Conservation (phyloP, 1,140 invertebrate species). For the Pogonognathellus flavescens region DNA sequence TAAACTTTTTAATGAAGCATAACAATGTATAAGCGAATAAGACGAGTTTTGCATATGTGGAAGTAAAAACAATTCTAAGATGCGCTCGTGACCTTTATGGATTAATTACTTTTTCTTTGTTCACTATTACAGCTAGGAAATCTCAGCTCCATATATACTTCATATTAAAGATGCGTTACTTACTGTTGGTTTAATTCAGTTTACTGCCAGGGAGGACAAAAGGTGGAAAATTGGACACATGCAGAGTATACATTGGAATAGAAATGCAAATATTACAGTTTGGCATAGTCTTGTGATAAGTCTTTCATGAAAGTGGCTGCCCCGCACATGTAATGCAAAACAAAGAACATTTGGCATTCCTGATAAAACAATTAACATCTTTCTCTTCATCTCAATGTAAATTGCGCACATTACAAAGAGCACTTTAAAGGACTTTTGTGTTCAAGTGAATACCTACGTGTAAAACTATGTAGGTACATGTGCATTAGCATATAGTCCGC, state of each 20-base stretch:
- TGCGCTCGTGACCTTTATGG: slow-evolving; percentile 30
- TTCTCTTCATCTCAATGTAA: slow-evolving; percentile 1
- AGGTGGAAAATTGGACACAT: background rate
- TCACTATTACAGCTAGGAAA: too few relatives aligned
- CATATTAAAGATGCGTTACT: too few relatives aligned
- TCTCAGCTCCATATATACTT: too few relatives aligned
- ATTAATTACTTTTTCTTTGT: slow-evolving; percentile 20
- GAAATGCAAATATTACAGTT: slow-evolving; percentile 4
- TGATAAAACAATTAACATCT: slow-evolving; percentile 30
- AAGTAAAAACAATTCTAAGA: background rate
- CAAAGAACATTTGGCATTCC: slow-evolving; percentile 16
- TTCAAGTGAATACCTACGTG: too few relatives aligned
- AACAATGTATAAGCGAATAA: background rate
- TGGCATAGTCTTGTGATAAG: slow-evolving; percentile 7
- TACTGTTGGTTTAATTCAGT: background rate
- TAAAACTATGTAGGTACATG: too few relatives aligned
- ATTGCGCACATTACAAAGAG: slow-evolving; percentile 8
- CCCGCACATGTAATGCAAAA: background rate
- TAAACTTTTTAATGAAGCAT: background rate
- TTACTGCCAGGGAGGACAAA: background rate
- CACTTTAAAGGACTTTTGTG: too few relatives aligned
- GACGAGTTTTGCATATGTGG: background rate
- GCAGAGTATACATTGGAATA: background rate
- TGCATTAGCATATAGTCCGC: too few relatives aligned
- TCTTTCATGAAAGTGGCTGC: background rate